Conservation (phyloP, 2,888 invertebrate species). For the Strigamia transsilvanica region DNA sequence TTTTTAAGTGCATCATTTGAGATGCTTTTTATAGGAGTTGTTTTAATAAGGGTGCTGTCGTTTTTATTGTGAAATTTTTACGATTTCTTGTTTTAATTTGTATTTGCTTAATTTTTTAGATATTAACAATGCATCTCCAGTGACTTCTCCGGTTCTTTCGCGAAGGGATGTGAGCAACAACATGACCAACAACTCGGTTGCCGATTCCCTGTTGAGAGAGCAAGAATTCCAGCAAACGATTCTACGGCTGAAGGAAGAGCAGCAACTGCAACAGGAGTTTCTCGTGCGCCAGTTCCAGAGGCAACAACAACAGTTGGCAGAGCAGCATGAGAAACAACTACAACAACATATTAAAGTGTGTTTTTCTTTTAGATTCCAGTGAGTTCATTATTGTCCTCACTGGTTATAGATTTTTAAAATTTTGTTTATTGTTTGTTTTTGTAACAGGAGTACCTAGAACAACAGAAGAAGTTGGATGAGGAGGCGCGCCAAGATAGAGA, state of each 20-base stretch:
- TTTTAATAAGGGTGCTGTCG: not conserved
- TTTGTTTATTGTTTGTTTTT: constrained; percentile 48
- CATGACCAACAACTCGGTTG: constrained; percentile 54
- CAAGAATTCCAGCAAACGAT: constrained; percentile 75
- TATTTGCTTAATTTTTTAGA: constrained; percentile 48
- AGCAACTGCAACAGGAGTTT: constrained; percentile 90
- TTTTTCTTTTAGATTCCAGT: constrained; percentile 50
- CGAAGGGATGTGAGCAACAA: constrained; percentile 54
- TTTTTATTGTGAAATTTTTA: constrained; percentile 40
- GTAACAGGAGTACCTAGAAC: constrained; percentile 82
- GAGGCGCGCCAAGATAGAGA: constrained; percentile 74
- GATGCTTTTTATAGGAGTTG: not conserved
- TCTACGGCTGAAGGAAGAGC: constrained; percentile 89
- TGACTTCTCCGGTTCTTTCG: constrained; percentile 54
- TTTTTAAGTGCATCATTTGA: not conserved
- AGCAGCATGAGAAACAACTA: constrained; percentile 89
- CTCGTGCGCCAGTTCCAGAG: constrained; percentile 90
- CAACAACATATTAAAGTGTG: constrained; percentile 84
- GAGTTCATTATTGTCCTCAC: constrained; percentile 50
- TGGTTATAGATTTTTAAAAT: constrained; percentile 35
- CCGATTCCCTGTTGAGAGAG: constrained; percentile 68
- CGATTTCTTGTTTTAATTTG: not conserved
- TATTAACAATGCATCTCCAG: constrained; percentile 55
- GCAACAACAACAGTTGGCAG: constrained; percentile 87
- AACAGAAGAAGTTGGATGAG: constrained; percentile 78